Percentiles rank a stretch among this genome's conserved stretches.
Evolutionary conservation across 2,888 invertebrate genomes (phyloP).

Genomic region (Hypselothyrea guttata): DNA sequence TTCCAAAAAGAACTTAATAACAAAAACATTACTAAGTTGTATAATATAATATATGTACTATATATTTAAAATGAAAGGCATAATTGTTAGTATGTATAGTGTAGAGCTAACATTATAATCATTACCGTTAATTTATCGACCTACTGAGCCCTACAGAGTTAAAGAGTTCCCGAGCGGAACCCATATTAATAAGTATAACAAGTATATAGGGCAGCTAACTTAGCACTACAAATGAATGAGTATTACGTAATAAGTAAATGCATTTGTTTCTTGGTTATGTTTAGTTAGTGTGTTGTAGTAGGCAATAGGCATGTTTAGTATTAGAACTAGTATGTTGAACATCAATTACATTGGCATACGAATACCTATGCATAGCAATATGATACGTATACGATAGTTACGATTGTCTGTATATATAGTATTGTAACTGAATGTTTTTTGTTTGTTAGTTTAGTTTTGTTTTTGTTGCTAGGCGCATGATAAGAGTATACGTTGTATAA

Average conservation of each 20-base stretch:
- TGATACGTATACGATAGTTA: slow-evolving; percentile 41
- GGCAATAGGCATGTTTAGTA: slow-evolving; percentile 28
- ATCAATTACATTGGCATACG: slow-evolving; percentile 55
- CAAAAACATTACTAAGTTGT: too few species aligned
- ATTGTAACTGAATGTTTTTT: slow-evolving; percentile 8
- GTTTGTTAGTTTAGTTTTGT: neutral
- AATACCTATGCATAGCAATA: slow-evolving; percentile 55
- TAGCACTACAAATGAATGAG: slow-evolving; percentile 47
- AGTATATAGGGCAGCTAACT: slow-evolving; percentile 41
- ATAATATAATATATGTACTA: slow-evolving; percentile 3
- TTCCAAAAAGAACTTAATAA: neutral
- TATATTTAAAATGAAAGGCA: slow-evolving; percentile 10
- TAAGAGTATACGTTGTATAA: too few species aligned
- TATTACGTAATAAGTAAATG: neutral
- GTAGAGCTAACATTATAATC: slow-evolving; percentile 29
- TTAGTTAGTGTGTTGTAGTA: slow-evolving; percentile 19
- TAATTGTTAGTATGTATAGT: slow-evolving; percentile 15
- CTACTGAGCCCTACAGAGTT: slow-evolving; percentile 16
- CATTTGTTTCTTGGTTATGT: slow-evolving; percentile 9
- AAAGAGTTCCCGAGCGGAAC: slow-evolving; percentile 25
- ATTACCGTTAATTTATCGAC: slow-evolving; percentile 15
- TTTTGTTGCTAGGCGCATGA: slow-evolving; percentile 27
- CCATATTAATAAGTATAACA: slow-evolving; percentile 10
- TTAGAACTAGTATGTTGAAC: slow-evolving; percentile 35
- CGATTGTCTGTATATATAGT: slow-evolving; percentile 10